Conservation (phyloP, 2,113 vertebrate species). For the Entomyzon cyanotis region DNA sequence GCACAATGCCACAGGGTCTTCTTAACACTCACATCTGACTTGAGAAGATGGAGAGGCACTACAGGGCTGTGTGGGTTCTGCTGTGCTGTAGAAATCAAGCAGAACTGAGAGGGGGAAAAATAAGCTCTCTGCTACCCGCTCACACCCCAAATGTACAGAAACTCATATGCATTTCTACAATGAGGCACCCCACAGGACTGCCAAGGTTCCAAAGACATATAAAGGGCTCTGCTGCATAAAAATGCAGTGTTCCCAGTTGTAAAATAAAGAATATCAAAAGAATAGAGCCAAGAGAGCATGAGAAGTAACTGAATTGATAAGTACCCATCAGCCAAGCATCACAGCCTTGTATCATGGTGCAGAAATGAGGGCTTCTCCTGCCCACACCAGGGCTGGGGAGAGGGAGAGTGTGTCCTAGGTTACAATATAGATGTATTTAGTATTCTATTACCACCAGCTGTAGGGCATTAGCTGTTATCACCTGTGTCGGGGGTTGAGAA, state of each 20-base stretch:
- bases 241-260: neutral
- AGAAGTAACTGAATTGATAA: neutral
- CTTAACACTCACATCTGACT: neutral
- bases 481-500: too few relatives aligned
- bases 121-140: neutral
- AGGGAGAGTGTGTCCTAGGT: too few relatives aligned
- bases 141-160: neutral
- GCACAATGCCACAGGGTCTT: neutral
- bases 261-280: neutral
- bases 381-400: accelerated
- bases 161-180: neutral
- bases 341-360: accelerated
- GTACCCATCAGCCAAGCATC: neutral
- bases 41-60: neutral
- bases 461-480: too few relatives aligned
- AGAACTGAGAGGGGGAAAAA: neutral
- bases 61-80: accelerated
- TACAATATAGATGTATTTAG: too few relatives aligned
- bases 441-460: too few relatives aligned
- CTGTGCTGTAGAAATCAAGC: neutral
- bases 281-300: neutral
- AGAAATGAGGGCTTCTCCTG: neutral
- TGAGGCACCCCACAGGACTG: neutral
- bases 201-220: neutral
- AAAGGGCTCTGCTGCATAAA: neutral